Percentiles rank a stretch among this genome's conserved stretches.
phyloP scores from a whole-genome alignment of 92 coral and sea anemone species.

The Epizoanthus scotinus region DNA sequence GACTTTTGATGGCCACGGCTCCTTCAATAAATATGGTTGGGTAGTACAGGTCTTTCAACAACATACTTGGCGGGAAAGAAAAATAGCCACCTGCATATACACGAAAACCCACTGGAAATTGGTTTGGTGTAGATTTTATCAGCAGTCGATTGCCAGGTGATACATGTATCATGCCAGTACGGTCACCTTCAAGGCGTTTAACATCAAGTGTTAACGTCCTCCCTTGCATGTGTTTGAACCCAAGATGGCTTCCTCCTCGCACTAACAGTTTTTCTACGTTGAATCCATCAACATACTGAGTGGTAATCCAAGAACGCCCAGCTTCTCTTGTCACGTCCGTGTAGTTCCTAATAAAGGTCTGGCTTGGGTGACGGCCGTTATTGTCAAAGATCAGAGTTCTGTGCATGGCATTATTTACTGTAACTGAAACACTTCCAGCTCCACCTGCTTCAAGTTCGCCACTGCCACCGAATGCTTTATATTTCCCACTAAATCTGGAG shows the following conservation, averaged over 20 bases:
- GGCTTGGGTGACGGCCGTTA: slow-evolving; percentile 55
- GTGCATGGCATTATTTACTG: slow-evolving; percentile 40
- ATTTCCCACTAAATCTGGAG: slow-evolving; percentile 53
- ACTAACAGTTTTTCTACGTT: slow-evolving; percentile 53
- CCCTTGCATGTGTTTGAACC: slow-evolving; percentile 34
- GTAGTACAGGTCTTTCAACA: slow-evolving; percentile 57
- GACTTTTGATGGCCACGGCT: slow-evolving; percentile 42
- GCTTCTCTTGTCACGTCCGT: slow-evolving; percentile 55
- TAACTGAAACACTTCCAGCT: slow-evolving; percentile 62
- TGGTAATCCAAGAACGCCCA: slow-evolving; percentile 65
- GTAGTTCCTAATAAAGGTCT: slow-evolving; percentile 52
- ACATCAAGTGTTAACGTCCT: slow-evolving; percentile 42
- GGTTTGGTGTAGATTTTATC: slow-evolving; percentile 60
- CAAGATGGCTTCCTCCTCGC: slow-evolving; percentile 66
- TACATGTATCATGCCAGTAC: slow-evolving; percentile 62
- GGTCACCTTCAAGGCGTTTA: slow-evolving; percentile 62
- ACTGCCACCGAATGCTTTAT: slow-evolving; percentile 56
- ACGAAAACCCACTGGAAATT: slow-evolving; percentile 76
- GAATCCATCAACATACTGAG: slow-evolving; percentile 55
- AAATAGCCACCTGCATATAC: slow-evolving; percentile 63
- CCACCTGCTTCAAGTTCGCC: slow-evolving; percentile 68
- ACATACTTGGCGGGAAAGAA: slow-evolving; percentile 58
- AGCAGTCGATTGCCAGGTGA: slow-evolving; percentile 51
- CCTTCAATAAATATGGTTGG: slow-evolving; percentile 61
- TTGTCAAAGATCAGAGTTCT: slow-evolving; percentile 56